Base-by-base conservation (phyloP, 1,140 invertebrate species). In the Anastrepha ludens region DNA sequence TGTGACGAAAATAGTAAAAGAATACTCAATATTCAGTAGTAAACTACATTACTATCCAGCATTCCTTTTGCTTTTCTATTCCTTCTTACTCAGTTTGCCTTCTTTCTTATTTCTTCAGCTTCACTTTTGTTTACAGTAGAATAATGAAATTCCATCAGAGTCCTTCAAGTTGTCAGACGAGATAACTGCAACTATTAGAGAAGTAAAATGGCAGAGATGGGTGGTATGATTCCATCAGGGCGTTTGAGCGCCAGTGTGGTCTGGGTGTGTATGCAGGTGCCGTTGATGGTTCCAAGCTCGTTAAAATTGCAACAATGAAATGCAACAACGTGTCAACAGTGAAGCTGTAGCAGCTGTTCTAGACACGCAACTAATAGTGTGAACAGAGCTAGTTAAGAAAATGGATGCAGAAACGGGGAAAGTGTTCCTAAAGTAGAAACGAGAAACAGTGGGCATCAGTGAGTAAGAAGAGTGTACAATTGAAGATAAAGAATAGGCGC, bases 231-330 rank as follows among this genome's bases (percentile, higher is more conserved):
- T 62, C 4, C 4, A 13, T 62, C 9, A 17, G 60, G 8, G 60
- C 60, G 47, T 74, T 39, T 74, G 17, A 47, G 41, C 7, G 67
- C 7, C 15, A 15, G 15, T 4, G 15, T 55, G 50, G 47, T 20
- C 47, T 29, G 67, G 2, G 47, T 50, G n/a, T 20, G 74, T 81
- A n/a, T 11, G 17, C 47, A 55, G 74, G 44, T 81, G 74, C 50
- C 17, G 74, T 81, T 81, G 74, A 81, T 58, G 74, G n/a, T 41
- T 58, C 8, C n/a, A 13, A n/a, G n/a, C 47, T 81, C 74, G 74
- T 81, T 81, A 81, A 81, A 81, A 81, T 81, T 81, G 74, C 74
- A 81, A 81, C 74, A 81, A 81, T 81, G 60, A 62, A 62, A 62
- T 62, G 60, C 60, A 62, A n/a, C 60, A 62, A 62, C 60, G 60